These are phyloP conservation scores for Aplysina aerophoba DNA, from an alignment of 37 sponge, comb jelly and placozoan genomes.

Conservation along the genomic window DNA sequence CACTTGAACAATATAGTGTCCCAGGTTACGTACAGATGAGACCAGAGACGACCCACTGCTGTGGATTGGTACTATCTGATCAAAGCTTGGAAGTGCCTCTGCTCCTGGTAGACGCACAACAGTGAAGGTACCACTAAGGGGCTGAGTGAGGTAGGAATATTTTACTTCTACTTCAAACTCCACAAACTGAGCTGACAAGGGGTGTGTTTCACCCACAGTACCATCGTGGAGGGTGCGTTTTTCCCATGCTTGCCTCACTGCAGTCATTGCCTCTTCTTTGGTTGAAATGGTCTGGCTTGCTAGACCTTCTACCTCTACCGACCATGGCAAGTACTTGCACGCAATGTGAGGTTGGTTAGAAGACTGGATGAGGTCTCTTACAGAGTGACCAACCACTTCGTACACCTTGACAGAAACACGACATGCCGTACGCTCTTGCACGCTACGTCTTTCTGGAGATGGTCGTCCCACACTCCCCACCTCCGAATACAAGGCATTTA, in stretches of 20 bases:
- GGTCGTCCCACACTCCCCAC: not conserved
- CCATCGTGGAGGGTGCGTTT: constrained; percentile 8
- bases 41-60: constrained; percentile 35
- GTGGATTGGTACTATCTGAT: not conserved
- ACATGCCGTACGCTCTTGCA: not conserved
- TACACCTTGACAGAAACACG: not conserved
- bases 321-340: not conserved
- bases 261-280: not conserved
- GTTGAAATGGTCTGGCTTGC: not conserved
- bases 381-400: not conserved
- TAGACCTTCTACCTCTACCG: constrained; percentile 5
- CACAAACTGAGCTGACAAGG: constrained; percentile 6
- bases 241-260: constrained; percentile 19
- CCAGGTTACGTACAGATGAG: constrained; percentile 9
- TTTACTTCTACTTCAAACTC: not conserved
- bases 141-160: not conserved
- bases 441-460: not conserved
- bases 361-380: not conserved
- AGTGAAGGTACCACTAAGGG: not conserved
- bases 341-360: not conserved
- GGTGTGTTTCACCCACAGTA: not conserved
- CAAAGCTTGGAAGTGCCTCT: constrained; percentile 29
- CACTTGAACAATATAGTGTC: constrained; percentile 6
- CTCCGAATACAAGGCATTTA: not conserved
- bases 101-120: constrained; percentile 14